Percentiles rank a stretch among this genome's conserved stretches.
Evolutionary conservation across 2,888 invertebrate genomes (phyloP).

Genomic region (Boloria selene): DNA sequence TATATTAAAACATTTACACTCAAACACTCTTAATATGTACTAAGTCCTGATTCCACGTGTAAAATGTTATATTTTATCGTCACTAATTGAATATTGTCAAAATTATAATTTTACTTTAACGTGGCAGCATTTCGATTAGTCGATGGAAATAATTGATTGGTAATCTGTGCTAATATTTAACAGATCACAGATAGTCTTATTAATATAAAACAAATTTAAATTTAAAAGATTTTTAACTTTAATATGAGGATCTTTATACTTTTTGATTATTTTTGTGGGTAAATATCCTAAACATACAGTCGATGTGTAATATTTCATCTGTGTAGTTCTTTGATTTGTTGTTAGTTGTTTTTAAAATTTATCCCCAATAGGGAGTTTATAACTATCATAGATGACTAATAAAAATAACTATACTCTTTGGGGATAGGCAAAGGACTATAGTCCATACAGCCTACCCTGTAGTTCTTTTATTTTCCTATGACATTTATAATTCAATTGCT

Average conservation of each 20-base stretch:
- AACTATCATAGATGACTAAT: too few species aligned
- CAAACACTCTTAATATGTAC: constrained; percentile 3
- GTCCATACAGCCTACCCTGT: too few species aligned
- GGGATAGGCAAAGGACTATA: too few species aligned
- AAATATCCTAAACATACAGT: too few species aligned
- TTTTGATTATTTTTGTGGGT: too few species aligned
- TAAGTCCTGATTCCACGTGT: constrained; percentile 1
- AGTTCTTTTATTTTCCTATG: too few species aligned
- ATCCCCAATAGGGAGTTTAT: too few species aligned
- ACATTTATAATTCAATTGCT: not conserved
- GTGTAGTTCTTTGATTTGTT: constrained; percentile 5
- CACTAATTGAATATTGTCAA: constrained; percentile 31
- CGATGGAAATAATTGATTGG: constrained; percentile 10
- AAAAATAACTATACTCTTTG: too few species aligned
- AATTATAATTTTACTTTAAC: constrained; percentile 33
- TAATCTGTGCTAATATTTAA: not conserved
- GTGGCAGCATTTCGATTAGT: constrained; percentile 33
- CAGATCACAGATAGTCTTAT: not conserved
- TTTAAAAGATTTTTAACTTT: too few species aligned
- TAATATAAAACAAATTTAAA: too few species aligned
- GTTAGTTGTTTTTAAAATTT: too few species aligned
- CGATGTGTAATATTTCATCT: not conserved
- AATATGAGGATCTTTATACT: too few species aligned
- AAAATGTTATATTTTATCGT: constrained; percentile 19
- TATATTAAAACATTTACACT: constrained; percentile 13